A percentile compares a stretch with the other conserved stretches of the same genome.
Conservation (phyloP, 1,140 invertebrate species). For the Chrysomallon squamiferum region DNA sequence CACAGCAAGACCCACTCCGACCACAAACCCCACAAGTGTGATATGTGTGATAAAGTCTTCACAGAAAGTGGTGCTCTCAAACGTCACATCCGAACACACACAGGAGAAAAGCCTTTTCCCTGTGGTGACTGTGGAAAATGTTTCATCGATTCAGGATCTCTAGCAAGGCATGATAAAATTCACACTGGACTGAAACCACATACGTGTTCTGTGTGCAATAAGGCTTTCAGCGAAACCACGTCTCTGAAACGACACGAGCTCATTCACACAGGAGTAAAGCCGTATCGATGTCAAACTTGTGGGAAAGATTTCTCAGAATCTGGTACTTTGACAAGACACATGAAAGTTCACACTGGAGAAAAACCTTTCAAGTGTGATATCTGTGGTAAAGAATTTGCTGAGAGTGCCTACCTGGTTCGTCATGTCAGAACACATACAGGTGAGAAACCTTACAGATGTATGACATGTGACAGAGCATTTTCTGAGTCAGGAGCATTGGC, state of each 20-base stretch:
- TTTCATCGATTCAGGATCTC: slow-evolving; percentile 8
- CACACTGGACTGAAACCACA: slow-evolving; percentile 4
- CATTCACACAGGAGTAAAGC: background rate
- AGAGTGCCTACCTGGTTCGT: slow-evolving; percentile 90
- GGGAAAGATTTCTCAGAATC: slow-evolving; percentile 20
- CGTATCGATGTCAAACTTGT: slow-evolving; percentile 18
- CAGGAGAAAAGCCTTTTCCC: slow-evolving; percentile 53
- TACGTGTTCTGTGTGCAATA: slow-evolving; percentile 9
- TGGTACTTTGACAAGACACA: slow-evolving; percentile 20
- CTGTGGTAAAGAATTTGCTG: slow-evolving; percentile 77
- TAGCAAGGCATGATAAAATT: background rate
- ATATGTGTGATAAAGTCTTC: slow-evolving; percentile 54
- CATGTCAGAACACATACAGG: slow-evolving; percentile 86
- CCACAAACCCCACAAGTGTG: slow-evolving; percentile 5
- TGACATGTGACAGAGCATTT: slow-evolving; percentile 3
- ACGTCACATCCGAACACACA: slow-evolving; percentile 58
- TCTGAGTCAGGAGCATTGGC: background rate
- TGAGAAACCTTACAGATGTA: slow-evolving; percentile 71
- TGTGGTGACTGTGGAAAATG: slow-evolving; percentile 58
- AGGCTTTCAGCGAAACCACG: background rate
- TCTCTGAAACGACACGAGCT: slow-evolving; percentile 2
- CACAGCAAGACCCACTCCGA: background rate
- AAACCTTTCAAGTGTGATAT: slow-evolving; percentile 75
- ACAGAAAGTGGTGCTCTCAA: slow-evolving; percentile 38
- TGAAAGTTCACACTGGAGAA: slow-evolving; percentile 72